phyloP scores from a whole-genome alignment of 1,140 invertebrate genomes.

The Triops longicaudatus region DNA sequence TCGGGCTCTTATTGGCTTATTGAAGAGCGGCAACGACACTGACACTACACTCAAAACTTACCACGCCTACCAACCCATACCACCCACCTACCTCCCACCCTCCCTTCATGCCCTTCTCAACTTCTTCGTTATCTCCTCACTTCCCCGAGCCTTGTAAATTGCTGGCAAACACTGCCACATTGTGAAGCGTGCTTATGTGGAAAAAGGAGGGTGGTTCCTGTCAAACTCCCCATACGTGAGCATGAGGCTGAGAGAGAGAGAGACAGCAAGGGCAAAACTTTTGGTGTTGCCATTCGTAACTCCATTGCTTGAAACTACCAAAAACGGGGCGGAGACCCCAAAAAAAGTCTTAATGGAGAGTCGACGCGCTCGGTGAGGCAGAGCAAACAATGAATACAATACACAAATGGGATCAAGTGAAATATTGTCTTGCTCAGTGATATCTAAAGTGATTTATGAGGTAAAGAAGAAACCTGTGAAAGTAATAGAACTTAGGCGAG shows the following conservation, averaged over 20 bases:
- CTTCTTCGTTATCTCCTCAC: too few relatives aligned
- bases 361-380: neutral
- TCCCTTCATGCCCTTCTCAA: too few relatives aligned
- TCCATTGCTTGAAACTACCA: neutral
- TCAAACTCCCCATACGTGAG: neutral
- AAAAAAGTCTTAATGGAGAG: neutral
- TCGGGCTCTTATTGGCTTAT: slow-evolving; percentile 8
- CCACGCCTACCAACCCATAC: neutral
- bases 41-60: neutral
- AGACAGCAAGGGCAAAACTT: neutral
- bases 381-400: neutral
- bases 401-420: neutral
- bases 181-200: neutral
- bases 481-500: too few relatives aligned
- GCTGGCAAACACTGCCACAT: neutral
- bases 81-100: too few relatives aligned
- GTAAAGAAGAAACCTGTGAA: too few relatives aligned
- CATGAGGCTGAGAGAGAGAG: neutral
- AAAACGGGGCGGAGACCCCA: neutral
- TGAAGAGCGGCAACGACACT: slow-evolving; percentile 2
- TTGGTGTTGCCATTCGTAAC: neutral
- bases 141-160: neutral
- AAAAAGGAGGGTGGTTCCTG: neutral
- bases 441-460: too few relatives aligned
- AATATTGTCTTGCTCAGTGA: neutral